Base-by-base conservation (phyloP, 2,113 vertebrate species). In the Calidris pugnax region DNA sequence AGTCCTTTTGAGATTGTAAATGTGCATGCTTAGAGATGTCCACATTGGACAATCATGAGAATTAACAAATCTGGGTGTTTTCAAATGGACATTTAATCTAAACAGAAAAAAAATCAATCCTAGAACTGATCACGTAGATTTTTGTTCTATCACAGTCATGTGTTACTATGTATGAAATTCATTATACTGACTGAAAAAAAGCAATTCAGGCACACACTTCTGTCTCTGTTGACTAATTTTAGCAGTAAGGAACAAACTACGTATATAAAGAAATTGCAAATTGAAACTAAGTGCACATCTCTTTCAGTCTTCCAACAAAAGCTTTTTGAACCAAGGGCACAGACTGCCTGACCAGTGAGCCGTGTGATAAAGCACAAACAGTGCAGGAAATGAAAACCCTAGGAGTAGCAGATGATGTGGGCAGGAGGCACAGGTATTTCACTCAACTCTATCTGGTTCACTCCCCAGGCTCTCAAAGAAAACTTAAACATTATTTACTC, bases 331-430 rank as follows among this genome's bases (percentile, higher is more conserved):
- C 95, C 96, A 97, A 98, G 98, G 97, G 96, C 97, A 97, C 90
- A 32, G 83, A 41, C 97, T 98, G 97, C 96, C 96, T 98, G 97
- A 93, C 81, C 98, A 98, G 97, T 97, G 97, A 98, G 96, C 97
- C 95, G 1, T 98, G 96, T 94, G 95, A 95, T 98, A 97, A 98
- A 98, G 97, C 97, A 95, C 98, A 97, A 97, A 97, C 98, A 98
- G 98, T 90, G 98, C 93, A 98, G 98, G 98, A 98, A 98, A 98
- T 98, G 98, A 98, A 97, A 98, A 98, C 97, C 97, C 95, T 93
- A 72, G 97, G 98, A 98, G 96, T 47, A 98, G 98, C 98, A 98
- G 98, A 98, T 98, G 98, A 98, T 69, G 92, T 92, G 87, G 84
- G 98, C 91, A 91, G 98, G 98, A 97, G 97, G 98, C 95, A 96